Evolutionary conservation across 2,888 invertebrate species (phyloP), one percentile per base, ranked within the genome.

Genomic region (Ecliptopera silaceata): DNA sequence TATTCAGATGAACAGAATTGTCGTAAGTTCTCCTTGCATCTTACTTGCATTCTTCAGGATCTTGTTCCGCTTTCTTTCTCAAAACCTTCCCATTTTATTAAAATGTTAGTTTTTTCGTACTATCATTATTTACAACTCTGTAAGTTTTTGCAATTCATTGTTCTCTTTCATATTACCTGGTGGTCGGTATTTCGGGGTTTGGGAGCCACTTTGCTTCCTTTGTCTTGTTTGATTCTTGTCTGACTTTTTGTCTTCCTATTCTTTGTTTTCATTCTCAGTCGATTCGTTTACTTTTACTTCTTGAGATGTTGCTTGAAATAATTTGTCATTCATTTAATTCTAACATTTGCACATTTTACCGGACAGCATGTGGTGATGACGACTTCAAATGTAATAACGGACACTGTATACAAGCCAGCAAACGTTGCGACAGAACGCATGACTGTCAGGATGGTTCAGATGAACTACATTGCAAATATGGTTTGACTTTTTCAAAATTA

Each of bases 1-100:
- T 92, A 93, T 78, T 94, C 95, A 34, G 96, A 96, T 80, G 96
- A 96, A 87, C 92, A 93, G 71, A 92, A 93, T 78, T 96, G 96
- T 92, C 93, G 95, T 95, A 95, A 95, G 95, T 94, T 61, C n/a
- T n/a, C 61, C 54, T 54, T 39, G 41, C 49, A 66, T 56, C 12
- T 61, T 56, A 65, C 51, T 61, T 65, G 63, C 63, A 55, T 54
- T 62, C 60, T 55, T 56, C 48, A 55, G 56, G 64, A 42, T 48
- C 48, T 47, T 44, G 41, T 48, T 65, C 47, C 46, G 15, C 43
- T 61, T 56, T 51, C 45, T 61, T 41, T 63, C 51, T 56, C 31
- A 52, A 62, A 34, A 12, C 11, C 29, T 38, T 38, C 26, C 6
- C 18, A 36, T 39, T 53, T 49, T 26, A 42, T 20, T 44, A 57